Conservation (phyloP, 1,140 invertebrate species). For the Megalonaias nervosa region DNA sequence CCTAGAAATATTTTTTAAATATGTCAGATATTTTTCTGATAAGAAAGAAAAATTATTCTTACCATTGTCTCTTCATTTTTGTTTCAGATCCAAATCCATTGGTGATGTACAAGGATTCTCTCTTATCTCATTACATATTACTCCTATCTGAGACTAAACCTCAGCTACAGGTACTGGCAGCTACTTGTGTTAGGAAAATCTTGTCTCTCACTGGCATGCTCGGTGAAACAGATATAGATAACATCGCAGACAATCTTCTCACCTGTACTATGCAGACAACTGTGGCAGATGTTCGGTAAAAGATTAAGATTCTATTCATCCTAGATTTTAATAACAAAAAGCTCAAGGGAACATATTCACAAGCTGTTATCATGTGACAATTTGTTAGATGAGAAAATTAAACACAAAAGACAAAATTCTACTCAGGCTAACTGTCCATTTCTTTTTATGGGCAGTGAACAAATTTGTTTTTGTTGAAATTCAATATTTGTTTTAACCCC, state of each 20-base stretch:
- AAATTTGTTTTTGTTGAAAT: too few species aligned
- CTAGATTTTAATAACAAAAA: too few species aligned
- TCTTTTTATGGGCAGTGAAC: too few species aligned
- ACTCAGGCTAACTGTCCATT: too few species aligned
- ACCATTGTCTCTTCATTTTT: not conserved
- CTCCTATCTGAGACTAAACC: not conserved
- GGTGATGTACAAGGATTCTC: slow-evolving; percentile 8
- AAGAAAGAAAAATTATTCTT: not conserved
- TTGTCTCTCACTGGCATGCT: slow-evolving; percentile 3
- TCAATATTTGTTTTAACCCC: too few species aligned
- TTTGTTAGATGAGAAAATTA: too few species aligned
- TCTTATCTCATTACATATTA: slow-evolving; percentile 13
- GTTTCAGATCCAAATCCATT: slow-evolving; percentile 21
- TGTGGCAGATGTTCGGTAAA: slow-evolving; percentile 16
- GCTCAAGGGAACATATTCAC: too few species aligned
- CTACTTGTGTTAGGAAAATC: slow-evolving; percentile 5
- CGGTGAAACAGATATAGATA: not conserved
- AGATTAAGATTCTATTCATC: too few species aligned
- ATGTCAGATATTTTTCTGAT: too few species aligned
- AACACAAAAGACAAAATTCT: too few species aligned
- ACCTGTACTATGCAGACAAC: not conserved
- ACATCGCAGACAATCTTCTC: slow-evolving; percentile 14
- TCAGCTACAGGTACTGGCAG: slow-evolving; percentile 17
- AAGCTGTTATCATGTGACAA: too few species aligned
- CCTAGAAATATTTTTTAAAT: too few species aligned